Evolutionary conservation across 2,113 vertebrate genomes (phyloP).

Genomic region (Sigmodon hispidus): DNA sequence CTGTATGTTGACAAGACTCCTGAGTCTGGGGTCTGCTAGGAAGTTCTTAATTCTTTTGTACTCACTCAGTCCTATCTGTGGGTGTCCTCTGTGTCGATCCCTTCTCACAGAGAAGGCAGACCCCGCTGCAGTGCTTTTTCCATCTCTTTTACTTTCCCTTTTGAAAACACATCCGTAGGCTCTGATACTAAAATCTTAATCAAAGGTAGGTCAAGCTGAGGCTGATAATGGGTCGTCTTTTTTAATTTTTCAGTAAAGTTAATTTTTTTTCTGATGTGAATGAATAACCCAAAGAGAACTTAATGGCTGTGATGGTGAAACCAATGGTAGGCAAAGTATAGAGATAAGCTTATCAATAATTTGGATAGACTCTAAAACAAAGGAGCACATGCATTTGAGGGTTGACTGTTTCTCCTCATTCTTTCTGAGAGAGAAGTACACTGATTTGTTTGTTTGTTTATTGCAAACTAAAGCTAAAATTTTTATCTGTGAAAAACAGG

Average conservation of each 20-base stretch:
- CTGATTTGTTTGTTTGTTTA: background rate
- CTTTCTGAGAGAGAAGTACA: background rate
- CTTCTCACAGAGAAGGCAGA: background rate
- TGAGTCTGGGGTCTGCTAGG: background rate
- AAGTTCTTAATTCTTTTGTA: background rate
- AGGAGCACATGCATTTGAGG: background rate
- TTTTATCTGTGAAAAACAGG: background rate
- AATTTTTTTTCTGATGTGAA: background rate
- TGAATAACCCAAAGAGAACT: background rate
- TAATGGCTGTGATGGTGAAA: background rate
- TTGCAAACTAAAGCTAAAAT: background rate
- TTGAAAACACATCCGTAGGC: background rate
- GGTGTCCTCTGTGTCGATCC: no score
- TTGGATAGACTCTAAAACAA: background rate
- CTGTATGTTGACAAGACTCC: background rate
- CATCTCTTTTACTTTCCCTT: background rate
- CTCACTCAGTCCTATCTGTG: no score
- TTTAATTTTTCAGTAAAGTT: background rate
- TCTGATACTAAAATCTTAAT: constrained; percentile 10
- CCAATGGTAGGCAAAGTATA: background rate
- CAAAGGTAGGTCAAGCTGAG: background rate
- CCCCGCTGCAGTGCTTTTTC: background rate
- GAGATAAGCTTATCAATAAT: background rate
- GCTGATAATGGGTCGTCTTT: background rate
- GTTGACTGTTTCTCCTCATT: background rate